phyloP scores from a whole-genome alignment of 1,140 invertebrate genomes.

The Eupristina koningsbergeri region DNA sequence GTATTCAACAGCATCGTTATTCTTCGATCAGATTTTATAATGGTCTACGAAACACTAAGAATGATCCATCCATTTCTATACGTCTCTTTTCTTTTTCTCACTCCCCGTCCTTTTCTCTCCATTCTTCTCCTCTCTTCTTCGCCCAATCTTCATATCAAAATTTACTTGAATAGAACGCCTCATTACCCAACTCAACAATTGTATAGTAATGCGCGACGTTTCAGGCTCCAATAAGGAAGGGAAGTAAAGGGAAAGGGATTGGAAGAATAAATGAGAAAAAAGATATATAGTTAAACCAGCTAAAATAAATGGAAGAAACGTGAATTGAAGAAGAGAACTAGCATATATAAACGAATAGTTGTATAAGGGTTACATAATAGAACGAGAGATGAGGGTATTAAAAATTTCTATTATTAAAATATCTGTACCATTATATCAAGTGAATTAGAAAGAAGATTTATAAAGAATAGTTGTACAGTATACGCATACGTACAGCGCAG shows the following conservation, averaged over 20 bases:
- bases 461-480: no score
- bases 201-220: conserved; percentile 59
- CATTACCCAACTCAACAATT: conserved; percentile 70
- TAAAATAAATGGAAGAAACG: conserved; percentile 18
- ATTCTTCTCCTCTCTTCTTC: background rate
- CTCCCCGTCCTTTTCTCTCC: no score
- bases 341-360: background rate
- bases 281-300: conserved; percentile 2
- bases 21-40: conserved; percentile 59
- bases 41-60: conserved; percentile 63
- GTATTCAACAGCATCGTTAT: conserved; percentile 41
- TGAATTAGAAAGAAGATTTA: no score
- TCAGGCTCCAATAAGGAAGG: conserved; percentile 35
- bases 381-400: background rate
- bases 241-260: conserved; percentile 3
- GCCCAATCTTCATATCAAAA: conserved; percentile 64
- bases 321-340: background rate
- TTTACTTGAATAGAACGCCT: conserved; percentile 72
- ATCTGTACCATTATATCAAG: no score
- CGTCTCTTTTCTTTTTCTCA: background rate
- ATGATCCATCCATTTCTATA: background rate
- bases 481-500: no score
- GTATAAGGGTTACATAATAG: no score
- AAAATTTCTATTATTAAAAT: no score
- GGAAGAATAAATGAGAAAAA: background rate